Conservation (phyloP, 2,797 vertebrate species). For the Liparis tanakae region DNA sequence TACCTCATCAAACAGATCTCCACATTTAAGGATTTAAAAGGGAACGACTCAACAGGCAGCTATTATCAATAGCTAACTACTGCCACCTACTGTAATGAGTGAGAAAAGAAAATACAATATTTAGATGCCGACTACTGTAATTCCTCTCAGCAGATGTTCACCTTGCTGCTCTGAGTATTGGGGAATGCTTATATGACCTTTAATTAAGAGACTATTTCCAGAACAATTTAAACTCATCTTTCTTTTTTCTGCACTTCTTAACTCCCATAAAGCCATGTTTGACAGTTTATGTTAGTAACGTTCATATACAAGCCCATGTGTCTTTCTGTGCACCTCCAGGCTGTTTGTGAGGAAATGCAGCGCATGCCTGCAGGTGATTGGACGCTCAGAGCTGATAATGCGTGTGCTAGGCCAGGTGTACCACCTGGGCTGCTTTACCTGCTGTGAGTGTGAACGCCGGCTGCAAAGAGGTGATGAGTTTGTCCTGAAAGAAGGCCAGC, state of each 20-base stretch:
- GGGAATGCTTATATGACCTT: slow-evolving; percentile 73
- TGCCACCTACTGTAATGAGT: slow-evolving; percentile 79
- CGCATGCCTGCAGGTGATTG: slow-evolving; percentile 88
- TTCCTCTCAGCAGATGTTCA: slow-evolving; percentile 78
- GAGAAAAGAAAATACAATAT: slow-evolving; percentile 51
- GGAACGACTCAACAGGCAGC: slow-evolving; percentile 23
- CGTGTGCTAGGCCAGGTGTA: slow-evolving; percentile 91
- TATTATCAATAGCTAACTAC: slow-evolving; percentile 69
- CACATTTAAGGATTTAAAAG: slow-evolving; percentile 43
- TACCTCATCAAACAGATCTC: slow-evolving; percentile 38
- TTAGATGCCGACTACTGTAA: slow-evolving; percentile 53
- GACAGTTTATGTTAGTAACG: slow-evolving; percentile 10
- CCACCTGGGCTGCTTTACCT: slow-evolving; percentile 92
- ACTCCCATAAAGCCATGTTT: slow-evolving; percentile 21
- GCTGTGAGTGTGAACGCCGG: slow-evolving; percentile 92
- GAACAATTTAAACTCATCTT: slow-evolving; percentile 55
- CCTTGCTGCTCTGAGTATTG: slow-evolving; percentile 77
- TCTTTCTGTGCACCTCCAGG: slow-evolving; percentile 72
- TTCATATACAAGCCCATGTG: slow-evolving; percentile 20
- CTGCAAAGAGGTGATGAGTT: slow-evolving; percentile 93
- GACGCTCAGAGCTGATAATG: slow-evolving; percentile 92
- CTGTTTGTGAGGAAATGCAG: slow-evolving; percentile 92
- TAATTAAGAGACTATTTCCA: slow-evolving; percentile 77
- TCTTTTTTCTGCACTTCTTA: slow-evolving; percentile 20
- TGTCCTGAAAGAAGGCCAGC: slow-evolving; percentile 92